Evolutionary conservation across 92 coral and sea anemone species (phyloP).

Genomic region (Heteractis magnifica): DNA sequence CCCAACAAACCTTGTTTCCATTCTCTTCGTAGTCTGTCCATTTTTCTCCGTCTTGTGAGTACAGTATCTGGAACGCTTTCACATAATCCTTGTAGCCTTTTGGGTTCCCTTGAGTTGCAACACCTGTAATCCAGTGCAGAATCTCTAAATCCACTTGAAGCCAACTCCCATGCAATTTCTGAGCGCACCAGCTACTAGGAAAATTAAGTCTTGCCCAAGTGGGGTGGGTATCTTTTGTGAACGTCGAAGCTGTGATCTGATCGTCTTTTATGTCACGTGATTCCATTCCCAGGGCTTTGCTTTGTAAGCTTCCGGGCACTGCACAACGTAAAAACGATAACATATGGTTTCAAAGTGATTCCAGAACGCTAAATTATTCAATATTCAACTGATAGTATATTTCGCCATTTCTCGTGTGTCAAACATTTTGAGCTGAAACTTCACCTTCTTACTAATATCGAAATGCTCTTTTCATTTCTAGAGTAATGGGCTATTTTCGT

Average conservation of each 20-base stretch:
- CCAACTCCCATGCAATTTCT: slow-evolving; percentile 38
- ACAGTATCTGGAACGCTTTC: slow-evolving; percentile 55
- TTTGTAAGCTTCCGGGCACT: slow-evolving; percentile 23
- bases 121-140: slow-evolving; percentile 63
- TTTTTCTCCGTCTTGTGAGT: slow-evolving; percentile 62
- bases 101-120: slow-evolving; percentile 88
- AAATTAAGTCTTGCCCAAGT: slow-evolving; percentile 59
- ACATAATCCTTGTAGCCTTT: slow-evolving; percentile 74
- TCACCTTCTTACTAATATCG: too few species aligned
- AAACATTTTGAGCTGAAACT: too few species aligned
- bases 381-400: too few species aligned
- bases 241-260: slow-evolving; percentile 68
- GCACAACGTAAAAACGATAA: not conserved
- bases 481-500: too few species aligned
- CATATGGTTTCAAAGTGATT: too few species aligned
- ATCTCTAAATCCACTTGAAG: slow-evolving; percentile 68
- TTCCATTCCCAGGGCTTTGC: slow-evolving; percentile 72
- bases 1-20: slow-evolving; percentile 60
- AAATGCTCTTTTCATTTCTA: too few species aligned
- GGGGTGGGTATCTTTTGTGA: slow-evolving; percentile 66
- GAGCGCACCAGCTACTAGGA: slow-evolving; percentile 67
- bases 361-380: not conserved
- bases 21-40: slow-evolving; percentile 70
- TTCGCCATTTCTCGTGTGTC: too few species aligned
- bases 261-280: slow-evolving; percentile 55